Evolutionary conservation across 2,888 invertebrate species (phyloP), one percentile per base, ranked within the genome.

Genomic region (Brachypalpus laphriformis): DNA sequence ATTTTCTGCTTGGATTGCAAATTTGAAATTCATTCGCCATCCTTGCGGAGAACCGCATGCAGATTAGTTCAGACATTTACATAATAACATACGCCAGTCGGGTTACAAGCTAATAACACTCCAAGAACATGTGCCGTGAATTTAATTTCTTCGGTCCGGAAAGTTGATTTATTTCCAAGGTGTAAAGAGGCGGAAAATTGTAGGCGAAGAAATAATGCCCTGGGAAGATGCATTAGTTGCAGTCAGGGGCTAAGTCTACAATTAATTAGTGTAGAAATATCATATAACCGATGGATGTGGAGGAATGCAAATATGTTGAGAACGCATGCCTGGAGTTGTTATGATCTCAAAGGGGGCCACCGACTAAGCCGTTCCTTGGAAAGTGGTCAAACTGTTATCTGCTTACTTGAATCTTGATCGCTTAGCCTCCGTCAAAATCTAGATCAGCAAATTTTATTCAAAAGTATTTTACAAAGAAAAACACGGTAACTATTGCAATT

Each of bases 51-150:
- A 28, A 31, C 31, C 51, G 1, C 78, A 66, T 82, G 72, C 83
- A 80, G 80, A 80, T 65, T 65, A 51, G 59, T 54, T 75, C 37
- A 75, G 75, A 81, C 75, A 85, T 85, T 85, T 85, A 42, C 85
- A 85, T 85, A 85, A 85, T 76, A 68, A 85, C 81, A 81, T 66
- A 74, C 65, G 54, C 40, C 75, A 74, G 65, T 14, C 63, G 18
- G 28, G 78, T 59, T 85, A 75, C 75, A 71, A 81, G 85, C 76
- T 85, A 85, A 81, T 85, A 85, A 71, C 85, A 81, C 71, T 71
- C 49, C 20, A 18, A 37, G 54, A 81, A 76, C 75, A 81, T 80
- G 75, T 76, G 81, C 75, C 85, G 81, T 28, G 76, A 74, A 81
- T 85, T 75, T 81, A 75, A 81, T 85, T 70, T 71, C 71, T 56